A percentile compares a stretch with the other conserved stretches of the same genome.
phyloP scores from a whole-genome alignment of 2,113 vertebrate species.

The Aspiorhynchus laticeps region DNA sequence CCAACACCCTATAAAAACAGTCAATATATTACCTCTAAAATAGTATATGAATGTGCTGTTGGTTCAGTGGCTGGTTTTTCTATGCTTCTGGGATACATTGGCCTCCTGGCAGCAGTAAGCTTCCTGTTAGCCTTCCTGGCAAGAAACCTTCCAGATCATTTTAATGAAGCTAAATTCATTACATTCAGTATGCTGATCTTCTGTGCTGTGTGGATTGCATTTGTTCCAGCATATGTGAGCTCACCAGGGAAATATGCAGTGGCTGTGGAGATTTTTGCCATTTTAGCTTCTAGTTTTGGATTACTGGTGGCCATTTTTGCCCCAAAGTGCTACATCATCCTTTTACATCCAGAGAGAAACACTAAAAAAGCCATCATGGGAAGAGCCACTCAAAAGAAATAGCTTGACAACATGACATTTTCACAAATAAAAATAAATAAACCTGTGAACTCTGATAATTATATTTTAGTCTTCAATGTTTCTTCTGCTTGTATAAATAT shows the following conservation, averaged over 20 bases:
- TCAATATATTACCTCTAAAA: conserved; percentile 43
- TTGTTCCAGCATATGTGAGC: conserved; percentile 73
- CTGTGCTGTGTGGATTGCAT: conserved; percentile 63
- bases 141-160: conserved; percentile 35
- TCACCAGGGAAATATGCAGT: conserved; percentile 75
- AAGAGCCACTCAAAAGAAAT: background rate
- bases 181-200: conserved; percentile 38
- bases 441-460: background rate
- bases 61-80: conserved; percentile 22
- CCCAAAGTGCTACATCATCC: conserved; percentile 55
- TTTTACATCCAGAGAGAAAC: conserved; percentile 51
- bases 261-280: conserved; percentile 73
- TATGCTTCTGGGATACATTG: conserved; percentile 23
- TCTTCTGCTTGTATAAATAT: background rate
- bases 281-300: conserved; percentile 56
- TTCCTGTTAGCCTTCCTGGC: conserved; percentile 28
- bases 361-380: conserved; percentile 43
- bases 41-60: conserved; percentile 49
- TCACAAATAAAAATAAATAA: background rate
- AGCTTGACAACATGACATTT: background rate
- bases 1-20: conserved; percentile 52
- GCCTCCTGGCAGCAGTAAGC: conserved; percentile 2
- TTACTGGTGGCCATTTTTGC: conserved; percentile 50
- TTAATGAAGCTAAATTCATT: conserved; percentile 41
- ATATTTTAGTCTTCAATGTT: background rate